Conservation (phyloP, 2,888 invertebrate species). For the Phyllotreta cruciferae region DNA sequence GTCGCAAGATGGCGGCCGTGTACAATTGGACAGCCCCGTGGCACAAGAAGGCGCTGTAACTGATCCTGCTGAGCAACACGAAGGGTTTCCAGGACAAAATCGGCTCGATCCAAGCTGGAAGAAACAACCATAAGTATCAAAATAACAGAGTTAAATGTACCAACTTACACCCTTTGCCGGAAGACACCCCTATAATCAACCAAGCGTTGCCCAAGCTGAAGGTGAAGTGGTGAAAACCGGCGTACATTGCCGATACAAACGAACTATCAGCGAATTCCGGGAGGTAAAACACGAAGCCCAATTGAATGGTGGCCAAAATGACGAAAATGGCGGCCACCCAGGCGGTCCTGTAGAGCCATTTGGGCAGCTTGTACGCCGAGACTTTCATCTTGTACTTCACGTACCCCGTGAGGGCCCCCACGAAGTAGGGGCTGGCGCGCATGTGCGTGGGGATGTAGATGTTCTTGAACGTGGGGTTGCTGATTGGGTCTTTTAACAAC, state of each 20-base stretch:
- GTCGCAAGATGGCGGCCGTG: constrained; percentile 41
- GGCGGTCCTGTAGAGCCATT: constrained; percentile 41
- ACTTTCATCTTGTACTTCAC: constrained; percentile 46
- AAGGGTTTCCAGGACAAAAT: constrained; percentile 48
- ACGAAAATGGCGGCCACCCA: constrained; percentile 45
- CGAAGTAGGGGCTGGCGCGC: constrained; percentile 50
- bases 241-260: constrained; percentile 48
- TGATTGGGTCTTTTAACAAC: constrained; percentile 48
- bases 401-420: constrained; percentile 51
- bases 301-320: constrained; percentile 42
- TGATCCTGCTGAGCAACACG: constrained; percentile 46
- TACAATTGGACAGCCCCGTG: constrained; percentile 50
- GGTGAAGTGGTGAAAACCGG: constrained; percentile 49
- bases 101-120: constrained; percentile 47
- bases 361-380: constrained; percentile 43
- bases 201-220: constrained; percentile 50
- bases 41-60: constrained; percentile 48
- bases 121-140: not conserved
- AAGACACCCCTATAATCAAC: constrained; percentile 51
- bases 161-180: constrained; percentile 51
- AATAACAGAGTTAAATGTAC: not conserved
- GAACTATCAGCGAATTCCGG: constrained; percentile 45
- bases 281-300: constrained; percentile 52
- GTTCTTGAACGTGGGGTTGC: constrained; percentile 45
- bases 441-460: constrained; percentile 52